Conservation (phyloP, 2,797 vertebrate species). For the Meriones psammophilus region DNA sequence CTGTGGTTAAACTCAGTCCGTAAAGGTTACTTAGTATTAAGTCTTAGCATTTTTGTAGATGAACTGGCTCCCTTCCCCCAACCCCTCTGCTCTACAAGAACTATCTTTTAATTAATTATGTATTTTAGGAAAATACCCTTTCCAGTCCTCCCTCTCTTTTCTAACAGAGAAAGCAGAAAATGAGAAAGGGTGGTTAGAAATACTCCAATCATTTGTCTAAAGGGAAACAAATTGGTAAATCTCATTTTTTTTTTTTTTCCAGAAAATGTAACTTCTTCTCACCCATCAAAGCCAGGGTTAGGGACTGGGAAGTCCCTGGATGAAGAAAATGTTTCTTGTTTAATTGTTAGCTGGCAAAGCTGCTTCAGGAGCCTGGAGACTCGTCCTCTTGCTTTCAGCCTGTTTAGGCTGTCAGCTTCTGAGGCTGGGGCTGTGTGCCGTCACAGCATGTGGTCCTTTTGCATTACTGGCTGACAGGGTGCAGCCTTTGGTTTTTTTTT, state of each 20-base stretch:
- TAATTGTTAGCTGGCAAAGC: slow-evolving; percentile 80
- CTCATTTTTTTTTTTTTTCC: background rate
- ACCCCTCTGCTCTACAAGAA: background rate
- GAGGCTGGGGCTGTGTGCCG: slow-evolving; percentile 77
- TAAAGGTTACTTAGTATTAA: background rate
- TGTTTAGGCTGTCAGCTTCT: slow-evolving; percentile 83
- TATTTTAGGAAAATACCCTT: background rate
- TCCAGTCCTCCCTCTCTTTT: background rate
- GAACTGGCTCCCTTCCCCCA: background rate
- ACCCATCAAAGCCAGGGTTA: slow-evolving; percentile 63
- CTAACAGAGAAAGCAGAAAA: background rate
- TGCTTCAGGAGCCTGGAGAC: slow-evolving; percentile 79
- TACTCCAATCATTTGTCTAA: background rate
- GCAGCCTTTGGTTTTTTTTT: slow-evolving; percentile 18
- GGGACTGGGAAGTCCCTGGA: slow-evolving; percentile 66
- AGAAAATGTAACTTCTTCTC: slow-evolving; percentile 55
- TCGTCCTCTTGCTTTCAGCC: slow-evolving; percentile 61
- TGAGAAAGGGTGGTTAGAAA: slow-evolving; percentile 29
- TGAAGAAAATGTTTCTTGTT: slow-evolving; percentile 78
- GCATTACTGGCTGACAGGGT: slow-evolving; percentile 82
- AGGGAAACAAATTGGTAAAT: slow-evolving; percentile 50
- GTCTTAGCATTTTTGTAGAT: background rate
- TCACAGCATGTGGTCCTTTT: slow-evolving; percentile 77
- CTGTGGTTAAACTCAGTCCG: background rate
- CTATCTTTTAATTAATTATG: slow-evolving; percentile 4